phyloP scores from a whole-genome alignment of 2,113 vertebrate genomes.

The Amblyopsis rosae region DNA sequence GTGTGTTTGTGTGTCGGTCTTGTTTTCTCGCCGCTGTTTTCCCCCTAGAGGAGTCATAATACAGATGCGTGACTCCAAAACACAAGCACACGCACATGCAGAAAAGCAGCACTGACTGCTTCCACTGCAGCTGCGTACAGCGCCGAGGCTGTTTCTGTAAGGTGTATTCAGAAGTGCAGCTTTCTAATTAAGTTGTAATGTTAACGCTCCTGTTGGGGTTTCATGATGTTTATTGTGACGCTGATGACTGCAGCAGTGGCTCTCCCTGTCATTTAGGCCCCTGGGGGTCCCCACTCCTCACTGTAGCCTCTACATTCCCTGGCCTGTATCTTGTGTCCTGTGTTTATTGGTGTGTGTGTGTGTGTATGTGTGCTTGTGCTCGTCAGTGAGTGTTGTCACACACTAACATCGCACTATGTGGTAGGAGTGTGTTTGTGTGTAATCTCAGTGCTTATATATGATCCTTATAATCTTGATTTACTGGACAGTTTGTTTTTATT shows the following conservation, averaged over 20 bases:
- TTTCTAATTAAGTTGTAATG: constrained; percentile 53
- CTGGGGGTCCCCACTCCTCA: constrained; percentile 42
- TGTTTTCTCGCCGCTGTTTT: neutral
- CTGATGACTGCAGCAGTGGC: constrained; percentile 3
- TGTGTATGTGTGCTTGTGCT: constrained; percentile 13
- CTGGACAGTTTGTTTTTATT: too few species aligned
- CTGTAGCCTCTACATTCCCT: constrained; percentile 32
- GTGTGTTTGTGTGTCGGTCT: neutral
- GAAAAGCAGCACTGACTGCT: neutral
- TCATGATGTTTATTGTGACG: constrained; percentile 66
- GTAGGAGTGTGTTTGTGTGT: constrained; percentile 43
- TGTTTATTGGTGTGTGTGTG: neutral
- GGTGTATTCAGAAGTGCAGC: constrained; percentile 2
- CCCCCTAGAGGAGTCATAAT: constrained; percentile 5
- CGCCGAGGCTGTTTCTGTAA: neutral
- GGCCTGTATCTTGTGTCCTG: constrained; percentile 16
- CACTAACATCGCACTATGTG: constrained; percentile 68
- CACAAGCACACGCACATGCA: neutral
- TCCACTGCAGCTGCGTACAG: neutral
- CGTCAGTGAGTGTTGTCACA: constrained; percentile 51
- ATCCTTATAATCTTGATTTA: too few species aligned
- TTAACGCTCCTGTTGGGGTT: constrained; percentile 45
- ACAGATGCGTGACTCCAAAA: constrained; percentile 1
- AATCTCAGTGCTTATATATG: neutral
- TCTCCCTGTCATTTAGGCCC: constrained; percentile 69